These are phyloP conservation scores for Gnatocerus cornutus DNA, from an alignment of 2,888 invertebrate species.

Conservation along the genomic window DNA sequence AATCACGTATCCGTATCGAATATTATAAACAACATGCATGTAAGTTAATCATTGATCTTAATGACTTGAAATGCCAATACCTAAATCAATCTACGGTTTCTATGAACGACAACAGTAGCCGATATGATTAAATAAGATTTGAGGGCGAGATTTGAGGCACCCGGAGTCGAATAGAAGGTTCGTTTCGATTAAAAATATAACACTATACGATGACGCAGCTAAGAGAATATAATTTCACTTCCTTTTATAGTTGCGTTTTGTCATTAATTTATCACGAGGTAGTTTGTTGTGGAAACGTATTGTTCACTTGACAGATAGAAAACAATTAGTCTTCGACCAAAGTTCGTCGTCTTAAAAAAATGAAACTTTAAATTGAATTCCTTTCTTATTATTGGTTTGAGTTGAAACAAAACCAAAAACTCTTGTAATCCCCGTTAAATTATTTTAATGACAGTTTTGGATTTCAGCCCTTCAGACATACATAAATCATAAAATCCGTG, in stretches of 20 bases:
- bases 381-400: constrained; percentile 23
- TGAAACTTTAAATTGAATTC: constrained; percentile 17
- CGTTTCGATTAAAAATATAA: constrained; percentile 65
- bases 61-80: constrained; percentile 63
- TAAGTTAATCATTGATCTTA: constrained; percentile 63
- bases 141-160: constrained; percentile 60
- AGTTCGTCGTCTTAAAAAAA: constrained; percentile 7
- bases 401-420: constrained; percentile 17
- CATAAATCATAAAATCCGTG: constrained; percentile 64
- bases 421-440: constrained; percentile 32
- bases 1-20: constrained; percentile 48
- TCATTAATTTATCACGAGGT: constrained; percentile 67
- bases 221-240: constrained; percentile 64
- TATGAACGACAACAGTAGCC: constrained; percentile 62
- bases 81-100: constrained; percentile 63
- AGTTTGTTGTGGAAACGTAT: constrained; percentile 64
- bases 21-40: constrained; percentile 57
- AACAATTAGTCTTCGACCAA: constrained; percentile 61
- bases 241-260: constrained; percentile 66
- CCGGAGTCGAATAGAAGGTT: constrained; percentile 56
- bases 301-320: constrained; percentile 65
- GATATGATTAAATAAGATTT: constrained; percentile 60
- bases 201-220: constrained; percentile 64
- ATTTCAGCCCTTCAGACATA: constrained; percentile 49
- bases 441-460: constrained; percentile 43